Evolutionary conservation across 2,888 invertebrate genomes (phyloP).

Genomic region (Pseudococcus jackbeardsleyi): DNA sequence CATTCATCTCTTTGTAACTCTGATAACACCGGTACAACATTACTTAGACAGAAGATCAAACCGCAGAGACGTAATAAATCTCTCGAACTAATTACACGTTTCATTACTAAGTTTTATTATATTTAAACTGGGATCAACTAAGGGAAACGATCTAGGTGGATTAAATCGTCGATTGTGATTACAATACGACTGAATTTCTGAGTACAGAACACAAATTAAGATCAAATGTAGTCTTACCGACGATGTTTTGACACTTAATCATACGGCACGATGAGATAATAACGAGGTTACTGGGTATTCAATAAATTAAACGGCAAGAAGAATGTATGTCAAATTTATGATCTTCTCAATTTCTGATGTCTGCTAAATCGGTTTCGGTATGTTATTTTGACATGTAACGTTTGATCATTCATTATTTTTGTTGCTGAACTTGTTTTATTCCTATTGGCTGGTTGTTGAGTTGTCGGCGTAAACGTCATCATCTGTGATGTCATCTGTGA

Average conservation of each 20-base stretch:
- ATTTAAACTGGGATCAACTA: neutral
- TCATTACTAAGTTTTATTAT: neutral
- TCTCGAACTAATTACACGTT: constrained; percentile 3
- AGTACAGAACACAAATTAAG: neutral
- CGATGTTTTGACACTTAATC: neutral
- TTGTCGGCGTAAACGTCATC: too few species aligned
- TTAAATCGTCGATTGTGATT: neutral
- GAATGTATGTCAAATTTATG: constrained; percentile 25
- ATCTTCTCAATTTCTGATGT: neutral
- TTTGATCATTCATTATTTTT: neutral
- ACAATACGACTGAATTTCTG: neutral
- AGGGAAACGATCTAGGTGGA: neutral
- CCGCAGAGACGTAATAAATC: neutral
- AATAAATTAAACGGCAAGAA: neutral
- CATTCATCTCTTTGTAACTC: constrained; percentile 54
- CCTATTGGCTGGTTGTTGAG: constrained; percentile 13
- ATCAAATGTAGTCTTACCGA: constrained; percentile 9
- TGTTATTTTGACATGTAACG: neutral
- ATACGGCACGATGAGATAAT: neutral
- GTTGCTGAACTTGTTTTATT: constrained; percentile 21
- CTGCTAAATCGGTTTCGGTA: neutral
- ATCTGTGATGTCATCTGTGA: too few species aligned
- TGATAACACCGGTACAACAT: constrained; percentile 30
- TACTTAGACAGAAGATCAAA: constrained; percentile 12
- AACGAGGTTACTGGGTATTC: constrained; percentile 2